Evolutionary conservation across 2,888 invertebrate genomes (phyloP), one percentile per base, ranked within the genome.

Genomic region (Megalurothrips usitatus): DNA sequence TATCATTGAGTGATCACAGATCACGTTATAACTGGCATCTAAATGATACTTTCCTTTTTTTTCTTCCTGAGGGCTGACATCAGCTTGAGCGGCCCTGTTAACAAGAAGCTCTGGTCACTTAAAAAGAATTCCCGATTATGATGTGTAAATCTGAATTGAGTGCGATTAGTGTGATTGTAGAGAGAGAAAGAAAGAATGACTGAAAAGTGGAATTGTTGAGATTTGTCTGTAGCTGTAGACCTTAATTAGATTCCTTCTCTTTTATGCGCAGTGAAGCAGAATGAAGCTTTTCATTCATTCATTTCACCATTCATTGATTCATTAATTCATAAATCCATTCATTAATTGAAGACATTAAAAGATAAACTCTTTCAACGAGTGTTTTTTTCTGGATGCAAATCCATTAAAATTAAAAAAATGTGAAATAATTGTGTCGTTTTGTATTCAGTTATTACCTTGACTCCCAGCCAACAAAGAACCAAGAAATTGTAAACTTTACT

Each of bases 161-260:
- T 75, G 68, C 23, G 68, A 26, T 75, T 75, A 26, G 68, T 75
- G 68, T 75, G 68, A 26, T 75, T 75, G 68, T 75, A 75, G 68
- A 75, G 68, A 75, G 68, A 75, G 68, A 75, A 75, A 75, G 68
- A 75, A 75, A 75, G 68, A 75, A 75, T 75, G 68, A 75, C 68
- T 75, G 68, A 75, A 75, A 75, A 75, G 68, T 26, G 68, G 68
- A 23, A 75, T 75, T 75, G 68, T 75, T 75, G 68, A 75, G 68
- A 75, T 75, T 75, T 75, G 68, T 75, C 26, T 75, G 68, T 75
- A 75, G 68, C 12, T 75, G 26, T 75, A 75, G 68, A 12, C 26
- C 26, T 75, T 58, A 58, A 58, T 58, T 75, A 75, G 68, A 75
- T 75, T 75, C 23, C 68, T 75, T 26, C 23, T 75, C 68, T 75